These are phyloP conservation scores for Plusia festucae DNA, from an alignment of 2,888 invertebrate species.

Conservation along the genomic window DNA sequence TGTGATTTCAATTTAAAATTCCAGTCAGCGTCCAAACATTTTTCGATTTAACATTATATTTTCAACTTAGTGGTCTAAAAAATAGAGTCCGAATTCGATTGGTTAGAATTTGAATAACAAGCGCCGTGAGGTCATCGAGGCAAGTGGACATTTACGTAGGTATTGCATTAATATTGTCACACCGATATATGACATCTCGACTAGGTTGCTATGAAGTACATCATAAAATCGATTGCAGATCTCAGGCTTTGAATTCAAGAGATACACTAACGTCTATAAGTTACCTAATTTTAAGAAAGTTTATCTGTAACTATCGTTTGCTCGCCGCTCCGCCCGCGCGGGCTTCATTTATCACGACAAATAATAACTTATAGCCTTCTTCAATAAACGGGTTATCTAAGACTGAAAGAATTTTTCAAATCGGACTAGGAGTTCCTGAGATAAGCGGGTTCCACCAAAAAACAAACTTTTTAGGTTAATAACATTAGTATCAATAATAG, in stretches of 20 bases:
- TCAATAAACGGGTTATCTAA: too few relatives aligned
- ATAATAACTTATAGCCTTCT: too few relatives aligned
- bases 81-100: slow-evolving; percentile 26
- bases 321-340: too few relatives aligned
- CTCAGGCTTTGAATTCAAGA: neutral
- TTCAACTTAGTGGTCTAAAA: neutral
- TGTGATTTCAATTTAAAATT: slow-evolving; percentile 36
- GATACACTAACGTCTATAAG: too few relatives aligned
- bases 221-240: neutral
- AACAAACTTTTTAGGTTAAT: too few relatives aligned
- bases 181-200: slow-evolving; percentile 44
- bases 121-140: slow-evolving; percentile 69
- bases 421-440: too few relatives aligned
- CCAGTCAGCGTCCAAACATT: slow-evolving; percentile 20
- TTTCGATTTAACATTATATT: slow-evolving; percentile 6
- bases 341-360: too few relatives aligned
- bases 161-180: slow-evolving; percentile 63
- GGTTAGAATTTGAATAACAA: slow-evolving; percentile 37
- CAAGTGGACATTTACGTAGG: slow-evolving; percentile 63
- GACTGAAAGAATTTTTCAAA: too few relatives aligned
- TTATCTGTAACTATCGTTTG: too few relatives aligned
- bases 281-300: too few relatives aligned
- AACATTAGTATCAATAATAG: too few relatives aligned
- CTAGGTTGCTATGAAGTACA: slow-evolving; percentile 28
- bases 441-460: too few relatives aligned